Base-by-base conservation (phyloP, 2,113 vertebrate species). In the Rhynchomys soricoides region DNA sequence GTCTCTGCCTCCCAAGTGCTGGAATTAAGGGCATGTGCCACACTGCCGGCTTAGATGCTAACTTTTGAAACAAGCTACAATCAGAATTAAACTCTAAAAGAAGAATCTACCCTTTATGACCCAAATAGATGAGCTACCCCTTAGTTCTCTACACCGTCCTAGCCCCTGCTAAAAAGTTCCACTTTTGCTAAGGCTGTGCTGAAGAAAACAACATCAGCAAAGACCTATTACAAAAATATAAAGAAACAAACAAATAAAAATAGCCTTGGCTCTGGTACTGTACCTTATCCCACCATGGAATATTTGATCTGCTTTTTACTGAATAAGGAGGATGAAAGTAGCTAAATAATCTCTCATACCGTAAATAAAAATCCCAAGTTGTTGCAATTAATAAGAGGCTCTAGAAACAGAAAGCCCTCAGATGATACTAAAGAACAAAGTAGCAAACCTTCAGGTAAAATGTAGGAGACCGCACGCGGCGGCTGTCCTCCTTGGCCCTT, bases 351-450 rank as follows among this genome's bases (percentile, higher is more conserved):
- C n/a, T 31, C 68, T 50, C 29, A 91, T 5, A 6, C 17, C 70
- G 52, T 50, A 74, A 74, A 55, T 55, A 74, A 48, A 96, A 93
- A 90, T 92, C n/a, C 1, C 87, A 78, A 59, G 64, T 78, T 92
- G 68, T 2, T 91, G 8, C 52, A 98, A 91, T 83, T 89, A 96
- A 77, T 62, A 83, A 96, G 90, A 59, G 19, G 55, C 29, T 96
- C 83, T 37, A 95, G 71, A 95, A 95, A 93, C 73, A 57, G 66
- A 91, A 97, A 96, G 94, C 59, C 43, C 93, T 29, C 13, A 89
- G 79, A 93, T 71, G 45, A 74, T 24, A 86, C n/a, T 11, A 92
- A 43, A 94, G 57, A 37, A 85, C 50, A 68, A 91, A 66, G 22
- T 62, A 45, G 64, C 40, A 43, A 29, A 19, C 37, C 15, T 52